Evolutionary conservation across 2,888 invertebrate species (phyloP), one percentile per base, ranked within the genome.

Genomic region (Melieria crassipennis): DNA sequence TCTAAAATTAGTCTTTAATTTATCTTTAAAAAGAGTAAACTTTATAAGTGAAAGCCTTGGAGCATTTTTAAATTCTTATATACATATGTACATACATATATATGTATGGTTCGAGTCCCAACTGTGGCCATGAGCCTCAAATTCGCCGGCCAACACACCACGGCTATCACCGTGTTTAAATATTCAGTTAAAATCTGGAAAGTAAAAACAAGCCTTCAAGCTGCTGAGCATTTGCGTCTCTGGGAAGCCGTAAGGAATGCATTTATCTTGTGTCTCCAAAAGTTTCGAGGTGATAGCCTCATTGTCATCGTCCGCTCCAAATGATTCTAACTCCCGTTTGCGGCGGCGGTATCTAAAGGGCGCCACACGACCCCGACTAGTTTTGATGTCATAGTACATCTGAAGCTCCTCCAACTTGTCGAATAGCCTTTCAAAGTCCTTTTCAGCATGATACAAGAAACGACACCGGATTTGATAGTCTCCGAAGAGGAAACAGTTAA

Each of bases 311-410:
- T 16, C 30, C 45, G 47, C 45, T 30, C 11, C 47, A 11, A 45
- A 47, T 61, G 52, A 56, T 13, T 47, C 13, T 7, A 63, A 42
- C 7, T 57, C 43, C 45, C 48, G 74, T n/a, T 75, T 75, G 7
- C 67, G 73, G 5, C 72, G 76, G 9, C 67, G 69, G n/a, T 13
- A 65, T 11, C 76, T 76, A 47, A 60, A 70, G n/a, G 72, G 74
- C 66, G 75, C 76, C 13, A 78, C 78, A 0, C 75, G 75, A 7
- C 80, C 81, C 5, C 71, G 75, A 55, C 83, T 79, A 11, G 79
- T 81, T 74, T 81, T 83, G 16, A 84, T 81, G 63, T 85, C 84
- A 67, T 80, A 81, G 72, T 79, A 85, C 68, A 80, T 82, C 74
- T 83, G 81, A 10, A 86, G 65, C 10, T 85, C 86, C 16, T 81